Evolutionary conservation across 2,888 invertebrate species (phyloP), one percentile per base, ranked within the genome.

Genomic region (Rhamphomyia laevipes): DNA sequence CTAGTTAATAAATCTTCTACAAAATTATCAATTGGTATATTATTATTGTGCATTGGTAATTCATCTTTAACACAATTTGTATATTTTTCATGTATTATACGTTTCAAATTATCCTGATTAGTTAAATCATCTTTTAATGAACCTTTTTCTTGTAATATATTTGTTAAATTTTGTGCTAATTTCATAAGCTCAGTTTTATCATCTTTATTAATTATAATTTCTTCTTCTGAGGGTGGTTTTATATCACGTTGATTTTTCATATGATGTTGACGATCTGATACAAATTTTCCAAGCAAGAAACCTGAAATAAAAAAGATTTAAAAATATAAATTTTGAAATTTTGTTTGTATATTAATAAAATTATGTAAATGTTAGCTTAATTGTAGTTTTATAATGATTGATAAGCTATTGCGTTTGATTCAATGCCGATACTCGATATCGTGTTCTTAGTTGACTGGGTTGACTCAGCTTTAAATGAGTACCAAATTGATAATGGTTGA

Each of bases 201-300:
- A 10, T 53, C 53, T 12, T 38, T 44, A 17, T 53, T 55, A 50
- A 56, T 58, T 47, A 37, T n/a, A 47, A 4, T 13, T 51, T 23
- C 46, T 59, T 63, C 50, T 60, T 61, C 48, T 44, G 31, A 21
- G 3, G n/a, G 16, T 33, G 9, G 3, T 21, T 63, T 59, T 35
- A 64, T 47, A 30, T 57, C 53, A n/a, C 53, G 58, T 52, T 63
- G 47, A 53, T 67, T 60, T 35, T 64, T 65, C 55, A 68, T 63
- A 50, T 60, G 56, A 51, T 57, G 54, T 43, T 59, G 56, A 31
- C 71, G 70, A 51, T 70, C 70, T 30, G 67, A 61, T 31, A 70
- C 66, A 49, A 67, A 70, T 57, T 68, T 68, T n/a, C 70, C 70
- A 50, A 70, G 58, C 43, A 70, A 58, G 55, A 69, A 70, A 50